Conservation (phyloP, 2,113 vertebrate species). For the Galeopterus variegatus region DNA sequence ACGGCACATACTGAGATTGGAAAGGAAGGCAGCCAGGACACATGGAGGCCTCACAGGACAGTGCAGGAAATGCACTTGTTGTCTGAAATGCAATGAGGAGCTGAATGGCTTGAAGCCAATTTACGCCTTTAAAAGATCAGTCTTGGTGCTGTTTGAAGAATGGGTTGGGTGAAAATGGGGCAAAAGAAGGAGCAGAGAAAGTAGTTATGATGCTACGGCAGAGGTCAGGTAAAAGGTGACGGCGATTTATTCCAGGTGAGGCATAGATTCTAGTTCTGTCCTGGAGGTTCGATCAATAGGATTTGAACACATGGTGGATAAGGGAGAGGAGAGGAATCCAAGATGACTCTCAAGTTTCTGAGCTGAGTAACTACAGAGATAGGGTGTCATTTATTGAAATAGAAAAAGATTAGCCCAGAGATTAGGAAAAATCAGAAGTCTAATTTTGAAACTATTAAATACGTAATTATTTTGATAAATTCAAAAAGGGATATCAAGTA, state of each 20-base stretch:
- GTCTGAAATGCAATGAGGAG: background rate
- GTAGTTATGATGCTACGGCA: background rate
- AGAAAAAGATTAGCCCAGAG: background rate
- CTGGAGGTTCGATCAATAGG: background rate
- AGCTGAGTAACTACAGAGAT: background rate
- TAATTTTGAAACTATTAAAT: background rate
- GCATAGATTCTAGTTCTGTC: background rate
- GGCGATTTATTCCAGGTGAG: background rate
- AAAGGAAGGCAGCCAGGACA: background rate
- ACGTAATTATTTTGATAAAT: background rate
- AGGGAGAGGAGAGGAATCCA: background rate
- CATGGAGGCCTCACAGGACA: background rate
- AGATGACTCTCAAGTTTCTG: background rate
- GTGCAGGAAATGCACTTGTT: background rate
- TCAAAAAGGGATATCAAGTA: background rate
- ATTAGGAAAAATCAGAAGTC: background rate
- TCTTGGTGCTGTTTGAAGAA: background rate
- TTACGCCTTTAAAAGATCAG: background rate
- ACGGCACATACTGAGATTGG: background rate
- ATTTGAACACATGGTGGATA: background rate
- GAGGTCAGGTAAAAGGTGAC: background rate
- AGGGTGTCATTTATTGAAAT: background rate
- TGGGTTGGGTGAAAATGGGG: background rate
- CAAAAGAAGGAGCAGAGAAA: background rate
- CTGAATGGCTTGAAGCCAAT: background rate